Percentiles rank a stretch among this genome's conserved stretches.
Conservation (phyloP, 2,888 invertebrate species). For the Caenorhabditis becei region DNA sequence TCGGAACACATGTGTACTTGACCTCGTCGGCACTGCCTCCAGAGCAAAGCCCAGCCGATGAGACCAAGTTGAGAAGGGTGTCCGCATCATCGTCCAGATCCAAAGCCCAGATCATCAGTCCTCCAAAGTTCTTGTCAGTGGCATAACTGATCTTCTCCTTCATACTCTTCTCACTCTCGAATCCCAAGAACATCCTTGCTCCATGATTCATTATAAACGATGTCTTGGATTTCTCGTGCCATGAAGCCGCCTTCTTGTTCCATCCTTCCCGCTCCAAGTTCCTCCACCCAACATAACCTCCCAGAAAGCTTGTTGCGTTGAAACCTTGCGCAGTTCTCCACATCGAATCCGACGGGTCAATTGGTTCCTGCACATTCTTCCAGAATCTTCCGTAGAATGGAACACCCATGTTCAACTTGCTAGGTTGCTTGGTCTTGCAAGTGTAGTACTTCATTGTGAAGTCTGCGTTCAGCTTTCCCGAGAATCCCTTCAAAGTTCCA, state of each 20-base stretch:
- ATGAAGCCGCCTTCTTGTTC: conserved; percentile 54
- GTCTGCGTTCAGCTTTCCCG: conserved; percentile 69
- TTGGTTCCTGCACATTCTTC: conserved; percentile 72
- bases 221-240: conserved; percentile 70
- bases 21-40: conserved; percentile 46
- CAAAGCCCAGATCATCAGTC: conserved; percentile 78
- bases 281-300: conserved; percentile 71
- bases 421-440: conserved; percentile 62
- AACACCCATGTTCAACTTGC: conserved; percentile 65
- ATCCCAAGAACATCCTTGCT: conserved; percentile 66
- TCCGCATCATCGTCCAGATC: conserved; percentile 74
- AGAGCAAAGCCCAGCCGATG: conserved; percentile 43
- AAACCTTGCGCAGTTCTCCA: conserved; percentile 69
- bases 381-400: conserved; percentile 63
- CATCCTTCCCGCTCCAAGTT: conserved; percentile 65
- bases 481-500: conserved; percentile 61
- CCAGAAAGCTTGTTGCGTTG: conserved; percentile 62
- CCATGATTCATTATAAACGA: conserved; percentile 64
- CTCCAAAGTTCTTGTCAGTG: conserved; percentile 69
- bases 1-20: conserved; percentile 40
- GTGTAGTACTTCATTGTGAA: conserved; percentile 70
- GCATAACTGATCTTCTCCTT: conserved; percentile 72
- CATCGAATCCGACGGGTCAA: conserved; percentile 71
- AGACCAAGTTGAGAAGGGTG: conserved; percentile 69
- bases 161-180: conserved; percentile 71